Percentiles rank a stretch among this genome's conserved stretches.
These are phyloP conservation scores for Gasterosteus nipponicus DNA, from an alignment of 2,113 vertebrate genomes.

Conservation along the genomic window DNA sequence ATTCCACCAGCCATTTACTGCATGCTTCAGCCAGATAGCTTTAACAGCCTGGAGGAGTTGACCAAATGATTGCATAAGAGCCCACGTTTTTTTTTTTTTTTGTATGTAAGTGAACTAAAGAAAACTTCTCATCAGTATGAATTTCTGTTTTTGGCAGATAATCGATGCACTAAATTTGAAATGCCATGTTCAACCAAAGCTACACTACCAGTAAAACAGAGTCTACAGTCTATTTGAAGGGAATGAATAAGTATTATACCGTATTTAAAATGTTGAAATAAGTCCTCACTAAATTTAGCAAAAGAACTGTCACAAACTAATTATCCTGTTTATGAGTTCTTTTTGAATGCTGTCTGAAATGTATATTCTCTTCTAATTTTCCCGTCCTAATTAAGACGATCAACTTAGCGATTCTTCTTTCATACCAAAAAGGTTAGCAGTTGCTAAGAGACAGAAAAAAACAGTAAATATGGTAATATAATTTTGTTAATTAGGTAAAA, in stretches of 20 bases:
- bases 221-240: background rate
- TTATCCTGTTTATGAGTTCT: background rate
- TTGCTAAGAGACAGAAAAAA: background rate
- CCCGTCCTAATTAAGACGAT: background rate
- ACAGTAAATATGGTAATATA: background rate
- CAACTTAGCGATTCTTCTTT: background rate
- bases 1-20: constrained; percentile 17
- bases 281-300: background rate
- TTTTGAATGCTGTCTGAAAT: background rate
- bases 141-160: background rate
- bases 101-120: constrained; percentile 9
- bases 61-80: constrained; percentile 34
- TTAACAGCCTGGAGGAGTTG: constrained; percentile 34
- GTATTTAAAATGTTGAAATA: background rate
- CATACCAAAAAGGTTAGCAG: background rate
- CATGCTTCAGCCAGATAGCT: constrained; percentile 5
- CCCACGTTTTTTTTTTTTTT: constrained; percentile 25
- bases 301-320: background rate
- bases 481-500: background rate
- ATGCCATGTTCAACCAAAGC: background rate
- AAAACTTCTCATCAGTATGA: background rate
- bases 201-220: background rate
- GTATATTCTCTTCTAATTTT: background rate
- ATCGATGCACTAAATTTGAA: background rate
- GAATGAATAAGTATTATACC: background rate